These are phyloP conservation scores for Brachyptera putata DNA, from an alignment of 2,888 invertebrate genomes.

Conservation along the genomic window DNA sequence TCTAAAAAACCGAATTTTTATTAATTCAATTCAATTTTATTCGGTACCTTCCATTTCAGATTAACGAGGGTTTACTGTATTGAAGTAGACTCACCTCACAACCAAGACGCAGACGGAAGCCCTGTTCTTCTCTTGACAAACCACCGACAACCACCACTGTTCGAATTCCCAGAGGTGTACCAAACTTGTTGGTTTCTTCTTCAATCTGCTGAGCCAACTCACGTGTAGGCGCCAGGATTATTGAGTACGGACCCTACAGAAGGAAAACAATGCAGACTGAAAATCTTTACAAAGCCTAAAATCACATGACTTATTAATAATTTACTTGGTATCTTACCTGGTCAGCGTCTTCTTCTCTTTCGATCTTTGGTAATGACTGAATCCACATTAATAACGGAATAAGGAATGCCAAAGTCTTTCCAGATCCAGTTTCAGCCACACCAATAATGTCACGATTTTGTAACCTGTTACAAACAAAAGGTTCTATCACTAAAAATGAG, in stretches of 20 bases:
- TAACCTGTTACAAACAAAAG: slow-evolving; percentile 40
- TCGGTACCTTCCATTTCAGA: no score
- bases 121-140: slow-evolving; percentile 96
- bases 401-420: slow-evolving; percentile 97
- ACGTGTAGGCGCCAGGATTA: slow-evolving; percentile 98
- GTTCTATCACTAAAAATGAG: no score
- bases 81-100: slow-evolving; percentile 80
- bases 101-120: slow-evolving; percentile 90
- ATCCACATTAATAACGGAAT: slow-evolving; percentile 98
- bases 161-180: slow-evolving; percentile 83
- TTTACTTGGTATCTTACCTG: slow-evolving; percentile 54
- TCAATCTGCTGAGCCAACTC: slow-evolving; percentile 99
- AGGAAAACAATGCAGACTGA: slow-evolving; percentile 19
- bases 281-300: no score
- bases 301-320: no score
- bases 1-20: no score
- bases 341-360: slow-evolving; percentile 83
- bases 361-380: slow-evolving; percentile 93
- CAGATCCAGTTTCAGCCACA: slow-evolving; percentile 98
- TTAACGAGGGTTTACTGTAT: no score
- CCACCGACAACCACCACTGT: slow-evolving; percentile 98
- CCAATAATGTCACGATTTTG: slow-evolving; percentile 96
- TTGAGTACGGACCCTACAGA: slow-evolving; percentile 89
- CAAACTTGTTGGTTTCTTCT: slow-evolving; percentile 97
- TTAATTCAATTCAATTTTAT: no score